phyloP scores from a whole-genome alignment of 37 sponge, comb jelly and placozoan genomes.

The Chondrosia reniformis region DNA sequence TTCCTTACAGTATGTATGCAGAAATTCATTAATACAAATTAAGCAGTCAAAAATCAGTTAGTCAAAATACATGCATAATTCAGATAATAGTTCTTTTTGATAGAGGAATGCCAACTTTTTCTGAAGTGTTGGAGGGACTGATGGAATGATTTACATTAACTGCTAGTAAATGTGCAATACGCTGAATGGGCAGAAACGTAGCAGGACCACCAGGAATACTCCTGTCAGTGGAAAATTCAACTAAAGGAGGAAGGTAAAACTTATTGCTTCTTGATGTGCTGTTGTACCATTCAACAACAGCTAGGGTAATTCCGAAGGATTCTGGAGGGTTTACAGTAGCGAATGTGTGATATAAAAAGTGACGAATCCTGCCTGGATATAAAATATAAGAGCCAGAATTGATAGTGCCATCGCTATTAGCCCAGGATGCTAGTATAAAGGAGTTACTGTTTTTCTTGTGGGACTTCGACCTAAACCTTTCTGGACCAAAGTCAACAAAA shows the following conservation, averaged over 20 bases:
- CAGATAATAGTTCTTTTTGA: not conserved
- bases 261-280: not conserved
- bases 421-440: not conserved
- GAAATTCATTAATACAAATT: not conserved
- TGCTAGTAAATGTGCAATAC: not conserved
- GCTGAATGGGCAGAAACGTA: not conserved
- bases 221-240: not conserved
- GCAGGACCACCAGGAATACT: constrained; percentile 4
- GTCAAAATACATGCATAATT: constrained; percentile 1
- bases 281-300: constrained; percentile 3
- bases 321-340: not conserved
- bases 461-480: not conserved
- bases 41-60: not conserved
- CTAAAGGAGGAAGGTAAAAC: not conserved
- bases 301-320: not conserved
- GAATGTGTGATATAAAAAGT: not conserved
- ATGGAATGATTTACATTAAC: not conserved
- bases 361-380: not conserved
- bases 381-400: not conserved
- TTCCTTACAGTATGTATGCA: not conserved
- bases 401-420: not conserved
- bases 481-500: constrained; percentile 1
- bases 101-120: constrained; percentile 10
- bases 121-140: not conserved
- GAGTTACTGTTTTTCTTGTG: not conserved